A percentile compares a stretch with the other conserved stretches of the same genome.
Conservation (phyloP, 2,888 invertebrate species). For the Eupithecia exiguata region DNA sequence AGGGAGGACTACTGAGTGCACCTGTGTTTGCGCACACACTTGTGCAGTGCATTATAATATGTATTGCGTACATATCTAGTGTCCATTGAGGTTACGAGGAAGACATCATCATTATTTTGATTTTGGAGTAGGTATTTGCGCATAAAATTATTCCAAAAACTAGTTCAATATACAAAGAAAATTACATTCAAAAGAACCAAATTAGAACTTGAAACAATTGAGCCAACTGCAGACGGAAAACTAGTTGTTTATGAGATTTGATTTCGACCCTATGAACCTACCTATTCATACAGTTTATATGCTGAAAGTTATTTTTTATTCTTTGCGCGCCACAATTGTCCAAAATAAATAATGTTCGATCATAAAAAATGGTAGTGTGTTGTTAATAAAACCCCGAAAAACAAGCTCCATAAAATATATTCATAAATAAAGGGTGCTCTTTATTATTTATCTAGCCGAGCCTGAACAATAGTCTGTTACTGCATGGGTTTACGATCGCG, state of each 20-base stretch:
- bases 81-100: neutral
- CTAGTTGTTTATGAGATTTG: neutral
- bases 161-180: no score
- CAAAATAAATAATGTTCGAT: neutral
- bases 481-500: slow-evolving; percentile 22
- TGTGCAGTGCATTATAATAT: neutral
- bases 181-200: no score
- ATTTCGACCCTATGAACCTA: neutral
- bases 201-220: no score
- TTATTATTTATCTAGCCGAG: neutral
- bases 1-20: neutral
- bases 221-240: no score
- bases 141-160: neutral
- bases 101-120: neutral
- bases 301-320: neutral
- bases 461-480: slow-evolving; percentile 20
- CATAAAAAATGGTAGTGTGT: neutral
- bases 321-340: neutral
- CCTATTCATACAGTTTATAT: neutral
- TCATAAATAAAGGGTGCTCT: neutral
- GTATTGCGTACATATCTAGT: neutral
- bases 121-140: neutral
- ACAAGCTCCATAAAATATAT: neutral
- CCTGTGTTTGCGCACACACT: neutral
- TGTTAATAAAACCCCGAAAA: neutral